A percentile compares a stretch with the other conserved stretches of the same genome.
Evolutionary conservation across 1,140 invertebrate genomes (phyloP).

Genomic region (Alviniconcha marisindica): DNA sequence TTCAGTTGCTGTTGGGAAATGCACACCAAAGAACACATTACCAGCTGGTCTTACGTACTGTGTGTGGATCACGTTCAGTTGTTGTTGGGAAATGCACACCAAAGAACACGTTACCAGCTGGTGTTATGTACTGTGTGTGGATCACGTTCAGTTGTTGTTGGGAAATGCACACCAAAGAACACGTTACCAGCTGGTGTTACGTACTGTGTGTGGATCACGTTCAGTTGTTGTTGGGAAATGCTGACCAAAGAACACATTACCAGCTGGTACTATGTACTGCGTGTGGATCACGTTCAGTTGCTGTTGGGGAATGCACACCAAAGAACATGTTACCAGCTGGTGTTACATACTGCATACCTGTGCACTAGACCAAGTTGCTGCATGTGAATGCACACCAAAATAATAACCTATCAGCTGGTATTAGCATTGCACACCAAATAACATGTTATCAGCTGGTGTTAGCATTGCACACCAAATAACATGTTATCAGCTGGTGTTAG

Average conservation of each 20-base stretch:
- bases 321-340: background rate
- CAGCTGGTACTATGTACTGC: too few relatives aligned
- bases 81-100: constrained; percentile 44
- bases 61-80: constrained; percentile 51
- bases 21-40: background rate
- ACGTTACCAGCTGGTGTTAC: constrained; percentile 42
- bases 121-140: constrained; percentile 53
- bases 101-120: constrained; percentile 37
- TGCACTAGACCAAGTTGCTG: too few relatives aligned
- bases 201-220: constrained; percentile 54
- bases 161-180: constrained; percentile 20
- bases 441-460: too few relatives aligned
- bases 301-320: too few relatives aligned
- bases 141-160: constrained; percentile 53
- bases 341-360: too few relatives aligned
- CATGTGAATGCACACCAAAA: too few relatives aligned
- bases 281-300: too few relatives aligned
- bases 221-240: constrained; percentile 53
- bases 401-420: too few relatives aligned
- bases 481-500: too few relatives aligned
- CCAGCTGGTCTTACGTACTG: constrained; percentile 54
- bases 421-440: too few relatives aligned
- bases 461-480: too few relatives aligned
- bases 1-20: constrained; percentile 54
- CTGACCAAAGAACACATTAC: background rate